Base-by-base conservation (phyloP, 2,797 vertebrate species). In the Dendrocincla fuliginosa region DNA sequence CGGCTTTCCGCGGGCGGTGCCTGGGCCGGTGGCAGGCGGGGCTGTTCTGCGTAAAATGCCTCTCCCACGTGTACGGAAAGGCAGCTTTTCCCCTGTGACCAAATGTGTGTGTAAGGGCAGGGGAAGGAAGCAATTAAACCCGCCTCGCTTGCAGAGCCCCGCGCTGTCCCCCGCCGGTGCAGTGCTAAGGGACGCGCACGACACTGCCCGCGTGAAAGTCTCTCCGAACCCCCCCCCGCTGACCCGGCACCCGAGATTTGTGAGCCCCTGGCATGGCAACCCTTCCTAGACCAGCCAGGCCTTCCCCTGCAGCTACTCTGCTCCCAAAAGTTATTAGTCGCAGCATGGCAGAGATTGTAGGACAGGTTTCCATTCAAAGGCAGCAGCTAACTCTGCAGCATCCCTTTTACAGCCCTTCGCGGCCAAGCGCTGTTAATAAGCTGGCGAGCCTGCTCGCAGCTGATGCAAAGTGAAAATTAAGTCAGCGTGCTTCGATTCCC, bases 291-390 rank as follows among this genome's bases (percentile, higher is more conserved):
- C 3, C 18, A 9, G 13, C 27, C 61, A 30, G 33, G 50, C 73
- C 57, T 60, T 57, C 32, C 11, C 25, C 10, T 10, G 46, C 2
- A 0, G 9, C 42, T 42, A 27, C 46, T 35, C 30, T 16, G 41
- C 33, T 37, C 28, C 69, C 18, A 20, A 6, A 10, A 1, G 14
- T 4, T 16, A 3, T 4, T 18, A 4, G 39, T 11, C 25, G 10
- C 53, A 24, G 37, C 3, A 0, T 10, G 24, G 30, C 16, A 14
- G 15, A 6, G 3, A 28, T 3, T n/a, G 19, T 8, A 39, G 1
- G 4, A 30, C 32, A 35, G 52, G 53, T n/a, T 78, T n/a, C 47
- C 12, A 1, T 11, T 18, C 14, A 8, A 16, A 44, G 33, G 28
- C 47, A 60, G 3, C 24, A 24, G 32, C 11, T 32, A 20, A 32